Base-by-base conservation (phyloP, 2,113 vertebrate species). In the Loxodonta africana region DNA sequence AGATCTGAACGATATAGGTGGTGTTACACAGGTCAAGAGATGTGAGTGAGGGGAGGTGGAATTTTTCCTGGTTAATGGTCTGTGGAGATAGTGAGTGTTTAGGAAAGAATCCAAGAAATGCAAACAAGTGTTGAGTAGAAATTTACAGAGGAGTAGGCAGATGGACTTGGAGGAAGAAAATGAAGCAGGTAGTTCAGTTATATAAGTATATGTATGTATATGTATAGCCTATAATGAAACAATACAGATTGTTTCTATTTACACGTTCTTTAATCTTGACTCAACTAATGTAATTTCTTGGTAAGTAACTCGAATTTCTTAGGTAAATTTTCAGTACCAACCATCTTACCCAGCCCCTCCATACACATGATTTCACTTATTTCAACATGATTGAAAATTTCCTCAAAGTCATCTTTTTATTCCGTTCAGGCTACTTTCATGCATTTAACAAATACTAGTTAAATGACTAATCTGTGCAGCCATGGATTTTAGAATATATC, bases 341-440 rank as follows among this genome's bases (percentile, higher is more conserved):
- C 44, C 26, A 23, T 88, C 41, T 65, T 83, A 80, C 33, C 41
- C 12, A 82, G 17, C 37, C 21, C 12, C 0, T 6, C 17, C 18
- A 73, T 69, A 73, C 21, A 48, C 65, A 63, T 3, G 10, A 71
- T 87, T 83, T 89, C 25, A 83, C n/a, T 83, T 83, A 60, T 83
- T 83, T 95, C 65, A n/a, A 78, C 33, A 15, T 62, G 73, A 89
- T 33, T 89, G 23, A 95, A 95, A 46, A 4, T 77, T 87, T 90
- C 60, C 17, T 92, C 33, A n/a, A 25, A 85, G 9, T 73, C 15
- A 6, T 65, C 14, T 80, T 78, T 90, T 62, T 71, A 57, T 41
- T 95, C 9, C 25, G 76, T 21, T 90, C 15, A 88, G 21, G 21
- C 25, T 65, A 90, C 51, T 78, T 67, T 28, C 63, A 60, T 87